Conservation (phyloP, 2,113 vertebrate genomes). For the Vidua macroura region DNA sequence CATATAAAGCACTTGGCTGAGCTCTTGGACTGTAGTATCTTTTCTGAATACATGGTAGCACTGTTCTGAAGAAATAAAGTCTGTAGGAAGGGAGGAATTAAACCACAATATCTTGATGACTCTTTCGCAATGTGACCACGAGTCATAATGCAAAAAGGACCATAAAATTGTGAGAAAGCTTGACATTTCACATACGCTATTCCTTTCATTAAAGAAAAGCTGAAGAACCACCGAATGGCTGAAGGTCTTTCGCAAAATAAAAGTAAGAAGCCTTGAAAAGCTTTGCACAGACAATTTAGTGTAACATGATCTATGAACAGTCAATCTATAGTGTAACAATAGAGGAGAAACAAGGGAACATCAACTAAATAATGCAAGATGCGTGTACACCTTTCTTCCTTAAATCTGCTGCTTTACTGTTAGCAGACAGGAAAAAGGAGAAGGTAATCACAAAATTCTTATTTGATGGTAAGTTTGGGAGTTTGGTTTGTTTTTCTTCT, state of each 20-base stretch:
- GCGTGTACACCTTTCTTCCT: background rate
- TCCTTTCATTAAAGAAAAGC: background rate
- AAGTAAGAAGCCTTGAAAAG: background rate
- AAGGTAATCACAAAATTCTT: background rate
- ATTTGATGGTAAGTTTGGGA: background rate
- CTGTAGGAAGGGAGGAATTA: background rate
- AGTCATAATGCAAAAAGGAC: background rate
- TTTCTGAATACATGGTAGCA: background rate
- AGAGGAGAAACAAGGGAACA: background rate
- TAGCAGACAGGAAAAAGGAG: background rate
- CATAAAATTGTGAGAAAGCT: background rate
- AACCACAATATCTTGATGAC: background rate
- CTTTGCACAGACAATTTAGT: background rate
- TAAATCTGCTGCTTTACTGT: background rate
- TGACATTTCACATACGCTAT: background rate
- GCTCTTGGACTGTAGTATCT: background rate
- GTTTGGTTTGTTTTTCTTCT: background rate
- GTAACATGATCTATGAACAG: background rate
- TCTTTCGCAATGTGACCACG: background rate
- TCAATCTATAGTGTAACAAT: background rate
- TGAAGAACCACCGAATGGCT: background rate
- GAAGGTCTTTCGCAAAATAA: background rate
- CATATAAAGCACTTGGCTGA: background rate
- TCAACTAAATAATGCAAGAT: background rate
- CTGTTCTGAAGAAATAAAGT: background rate